Evolutionary conservation across 1,140 invertebrate genomes (phyloP).

Genomic region (Octopus sinensis): DNA sequence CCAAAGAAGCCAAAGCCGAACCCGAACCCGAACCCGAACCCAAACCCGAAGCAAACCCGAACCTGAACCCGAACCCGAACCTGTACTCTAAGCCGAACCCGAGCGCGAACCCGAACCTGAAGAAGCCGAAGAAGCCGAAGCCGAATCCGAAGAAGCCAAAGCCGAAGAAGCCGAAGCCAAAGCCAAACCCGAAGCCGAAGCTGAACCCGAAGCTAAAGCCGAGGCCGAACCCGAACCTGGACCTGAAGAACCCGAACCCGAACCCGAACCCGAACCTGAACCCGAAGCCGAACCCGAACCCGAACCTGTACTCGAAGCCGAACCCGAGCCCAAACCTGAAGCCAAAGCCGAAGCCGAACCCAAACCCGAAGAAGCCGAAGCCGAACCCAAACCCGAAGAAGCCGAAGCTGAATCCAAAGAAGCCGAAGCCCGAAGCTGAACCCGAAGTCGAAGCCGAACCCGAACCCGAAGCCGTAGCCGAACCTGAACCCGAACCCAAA

Average conservation of each 20-base stretch:
- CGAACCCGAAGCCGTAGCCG: neutral
- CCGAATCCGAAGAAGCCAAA: constrained; percentile 15
- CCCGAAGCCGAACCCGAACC: constrained; percentile 21
- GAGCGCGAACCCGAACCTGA: neutral
- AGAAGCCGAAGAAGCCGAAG: neutral
- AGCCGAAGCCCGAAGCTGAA: neutral
- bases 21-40: constrained; percentile 6
- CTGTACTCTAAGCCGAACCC: constrained; percentile 15
- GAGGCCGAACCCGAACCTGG: constrained; percentile 21
- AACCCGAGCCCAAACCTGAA: constrained; percentile 6
- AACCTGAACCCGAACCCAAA: constrained; percentile 11
- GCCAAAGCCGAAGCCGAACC: constrained; percentile 18
- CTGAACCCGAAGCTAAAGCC: constrained; percentile 20
- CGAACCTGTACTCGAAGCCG: constrained; percentile 6
- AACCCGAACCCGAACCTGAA: neutral
- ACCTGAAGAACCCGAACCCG: constrained; percentile 14
- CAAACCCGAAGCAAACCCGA: neutral
- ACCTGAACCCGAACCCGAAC: constrained; percentile 17
- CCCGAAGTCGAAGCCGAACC: neutral
- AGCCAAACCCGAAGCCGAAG: constrained; percentile 21
- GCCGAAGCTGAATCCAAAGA: neutral
- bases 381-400: constrained; percentile 3
- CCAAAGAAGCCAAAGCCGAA: neutral
- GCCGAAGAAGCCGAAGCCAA: constrained; percentile 19
- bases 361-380: constrained; percentile 1